phyloP scores from a whole-genome alignment of 2,113 vertebrate genomes.

The Fregetta grallaria region DNA sequence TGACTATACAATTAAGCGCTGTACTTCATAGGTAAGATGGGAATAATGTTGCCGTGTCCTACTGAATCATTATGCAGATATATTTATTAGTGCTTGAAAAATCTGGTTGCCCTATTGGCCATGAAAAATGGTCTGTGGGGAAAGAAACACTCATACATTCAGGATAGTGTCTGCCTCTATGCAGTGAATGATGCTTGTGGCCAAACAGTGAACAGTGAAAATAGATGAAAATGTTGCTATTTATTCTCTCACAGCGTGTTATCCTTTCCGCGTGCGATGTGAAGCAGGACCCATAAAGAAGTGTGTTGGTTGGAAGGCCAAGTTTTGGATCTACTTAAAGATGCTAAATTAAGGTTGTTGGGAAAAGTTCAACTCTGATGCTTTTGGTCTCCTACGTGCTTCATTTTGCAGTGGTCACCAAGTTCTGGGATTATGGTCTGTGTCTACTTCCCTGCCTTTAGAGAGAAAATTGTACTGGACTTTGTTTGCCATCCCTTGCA shows the following conservation, averaged over 20 bases:
- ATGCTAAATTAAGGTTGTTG: background rate
- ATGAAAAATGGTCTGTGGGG: background rate
- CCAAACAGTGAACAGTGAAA: background rate
- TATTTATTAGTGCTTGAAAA: background rate
- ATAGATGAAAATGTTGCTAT: background rate
- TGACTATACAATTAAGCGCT: background rate
- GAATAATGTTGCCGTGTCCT: background rate
- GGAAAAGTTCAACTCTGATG: background rate
- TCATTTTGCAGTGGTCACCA: background rate
- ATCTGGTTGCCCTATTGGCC: background rate
- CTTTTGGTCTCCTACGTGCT: background rate
- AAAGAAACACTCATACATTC: background rate
- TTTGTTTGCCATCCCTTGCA: background rate
- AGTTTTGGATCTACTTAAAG: background rate
- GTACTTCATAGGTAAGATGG: background rate
- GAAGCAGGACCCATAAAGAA: background rate
- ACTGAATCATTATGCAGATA: fast-evolving
- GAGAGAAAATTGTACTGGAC: background rate
- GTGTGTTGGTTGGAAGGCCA: background rate
- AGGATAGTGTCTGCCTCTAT: background rate
- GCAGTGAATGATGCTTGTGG: background rate
- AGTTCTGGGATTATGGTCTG: background rate
- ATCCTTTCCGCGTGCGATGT: fast-evolving
- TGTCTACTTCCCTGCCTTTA: background rate
- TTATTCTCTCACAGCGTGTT: background rate